A percentile compares a stretch with the other conserved stretches of the same genome.
Evolutionary conservation across 2,797 vertebrate genomes (phyloP).

Genomic region (Chiloscyllium punctatum): DNA sequence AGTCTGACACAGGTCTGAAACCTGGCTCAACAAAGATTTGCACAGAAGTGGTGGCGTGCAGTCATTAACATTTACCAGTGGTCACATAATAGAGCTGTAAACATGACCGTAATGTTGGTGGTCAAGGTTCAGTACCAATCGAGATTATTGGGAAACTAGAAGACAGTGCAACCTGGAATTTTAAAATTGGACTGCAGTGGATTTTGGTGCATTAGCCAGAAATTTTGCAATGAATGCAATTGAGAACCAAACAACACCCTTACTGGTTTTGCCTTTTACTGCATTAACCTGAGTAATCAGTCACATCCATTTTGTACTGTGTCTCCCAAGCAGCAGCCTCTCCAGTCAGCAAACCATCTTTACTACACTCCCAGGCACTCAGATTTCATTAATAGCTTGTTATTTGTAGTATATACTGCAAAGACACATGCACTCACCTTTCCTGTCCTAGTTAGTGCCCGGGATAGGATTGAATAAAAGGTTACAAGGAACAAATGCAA

Average conservation of each 20-base stretch:
- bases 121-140: constrained; percentile 28
- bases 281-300: not conserved
- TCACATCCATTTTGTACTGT: not conserved
- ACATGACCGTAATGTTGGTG: not conserved
- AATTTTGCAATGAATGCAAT: not conserved
- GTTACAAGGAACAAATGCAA: not conserved
- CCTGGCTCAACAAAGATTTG: not conserved
- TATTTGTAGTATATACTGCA: not conserved
- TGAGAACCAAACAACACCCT: not conserved
- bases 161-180: not conserved
- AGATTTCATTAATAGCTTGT: not conserved
- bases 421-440: not conserved
- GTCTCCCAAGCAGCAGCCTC: not conserved
- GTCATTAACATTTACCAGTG: constrained; percentile 1
- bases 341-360: not conserved
- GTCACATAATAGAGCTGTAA: not conserved
- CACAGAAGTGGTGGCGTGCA: not conserved
- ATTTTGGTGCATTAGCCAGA: not conserved
- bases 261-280: not conserved
- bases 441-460: not conserved
- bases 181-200: not conserved
- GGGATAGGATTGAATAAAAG: not conserved
- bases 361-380: not conserved
- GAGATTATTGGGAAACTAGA: not conserved
- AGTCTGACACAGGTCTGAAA: not conserved